Conservation (phyloP, 2,888 invertebrate genomes). For the Cepaea hortensis region DNA sequence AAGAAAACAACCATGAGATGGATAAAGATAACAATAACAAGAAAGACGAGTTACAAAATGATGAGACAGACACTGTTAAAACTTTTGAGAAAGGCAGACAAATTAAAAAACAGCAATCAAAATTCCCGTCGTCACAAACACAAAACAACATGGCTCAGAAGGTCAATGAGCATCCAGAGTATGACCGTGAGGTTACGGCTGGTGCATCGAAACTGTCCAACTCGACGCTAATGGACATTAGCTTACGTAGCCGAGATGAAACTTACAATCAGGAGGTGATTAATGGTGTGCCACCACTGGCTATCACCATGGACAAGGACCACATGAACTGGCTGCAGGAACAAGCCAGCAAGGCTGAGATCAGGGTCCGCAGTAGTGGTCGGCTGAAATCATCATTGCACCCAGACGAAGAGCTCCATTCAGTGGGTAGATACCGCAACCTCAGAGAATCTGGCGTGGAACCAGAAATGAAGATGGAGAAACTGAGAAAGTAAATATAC, state of each 20-base stretch:
- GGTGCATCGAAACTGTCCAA: conserved; percentile 45
- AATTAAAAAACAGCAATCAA: background rate
- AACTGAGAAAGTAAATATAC: conserved; percentile 31
- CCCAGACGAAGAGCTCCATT: conserved; percentile 35
- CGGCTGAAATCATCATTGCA: conserved; percentile 33
- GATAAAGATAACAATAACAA: background rate
- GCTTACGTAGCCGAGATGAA: conserved; percentile 71
- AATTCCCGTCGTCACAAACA: background rate
- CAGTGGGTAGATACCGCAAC: background rate
- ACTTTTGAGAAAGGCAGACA: background rate
- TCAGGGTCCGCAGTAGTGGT: conserved; percentile 51
- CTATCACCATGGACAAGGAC: conserved; percentile 74
- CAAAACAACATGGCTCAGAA: conserved; percentile 3
- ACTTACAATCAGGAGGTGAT: conserved; percentile 53
- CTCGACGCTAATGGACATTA: conserved; percentile 67
- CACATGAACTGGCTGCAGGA: conserved; percentile 73
- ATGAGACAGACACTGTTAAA: background rate
- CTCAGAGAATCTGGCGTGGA: background rate
- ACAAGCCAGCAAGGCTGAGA: conserved; percentile 66
- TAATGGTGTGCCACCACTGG: conserved; percentile 70
- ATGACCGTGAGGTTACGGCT: conserved; percentile 35
- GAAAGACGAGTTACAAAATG: too few relatives aligned
- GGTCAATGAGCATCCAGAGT: conserved; percentile 36
- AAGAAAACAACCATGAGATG: background rate
- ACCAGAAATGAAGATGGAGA: conserved; percentile 8